These are phyloP conservation scores for Drosophila fungiperda DNA, from an alignment of 2,888 invertebrate genomes.

Conservation along the genomic window DNA sequence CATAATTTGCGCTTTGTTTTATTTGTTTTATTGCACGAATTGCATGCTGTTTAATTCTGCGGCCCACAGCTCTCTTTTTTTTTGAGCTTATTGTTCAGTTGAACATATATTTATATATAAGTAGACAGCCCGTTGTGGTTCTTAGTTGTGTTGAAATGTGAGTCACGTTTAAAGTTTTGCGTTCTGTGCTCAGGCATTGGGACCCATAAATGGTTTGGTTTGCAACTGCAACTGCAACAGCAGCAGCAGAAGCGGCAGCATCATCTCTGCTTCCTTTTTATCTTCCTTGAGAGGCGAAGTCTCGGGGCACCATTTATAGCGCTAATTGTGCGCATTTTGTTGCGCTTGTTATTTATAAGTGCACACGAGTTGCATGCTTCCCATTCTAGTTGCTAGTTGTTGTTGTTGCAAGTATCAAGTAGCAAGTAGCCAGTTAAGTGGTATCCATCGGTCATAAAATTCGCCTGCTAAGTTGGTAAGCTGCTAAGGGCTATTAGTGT, in stretches of 20 bases:
- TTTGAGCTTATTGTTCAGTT: slow-evolving; percentile 33
- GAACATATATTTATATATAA: slow-evolving; percentile 2
- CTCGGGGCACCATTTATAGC: slow-evolving; percentile 69
- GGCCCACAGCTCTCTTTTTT: slow-evolving; percentile 11
- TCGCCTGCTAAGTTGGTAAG: slow-evolving; percentile 1
- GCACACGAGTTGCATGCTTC: slow-evolving; percentile 48
- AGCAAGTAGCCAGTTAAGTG: slow-evolving; percentile 16
- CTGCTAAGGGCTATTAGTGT: slow-evolving; percentile 52
- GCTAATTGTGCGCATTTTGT: slow-evolving; percentile 75
- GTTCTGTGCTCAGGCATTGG: slow-evolving; percentile 43
- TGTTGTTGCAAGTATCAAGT: slow-evolving; percentile 8
- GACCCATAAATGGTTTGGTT: slow-evolving; percentile 68
- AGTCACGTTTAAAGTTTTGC: slow-evolving; percentile 77
- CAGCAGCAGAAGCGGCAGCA: slow-evolving; percentile 2
- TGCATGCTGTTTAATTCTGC: slow-evolving; percentile 70
- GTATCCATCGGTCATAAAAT: slow-evolving; percentile 10
- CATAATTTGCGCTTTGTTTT: slow-evolving; percentile 77
- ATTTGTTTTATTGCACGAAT: slow-evolving; percentile 70
- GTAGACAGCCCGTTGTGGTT: slow-evolving; percentile 9
- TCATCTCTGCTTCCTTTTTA: slow-evolving; percentile 1
- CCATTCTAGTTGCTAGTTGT: slow-evolving; percentile 10
- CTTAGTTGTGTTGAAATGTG: slow-evolving; percentile 59
- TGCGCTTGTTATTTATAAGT: slow-evolving; percentile 74
- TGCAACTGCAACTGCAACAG: slow-evolving; percentile 16
- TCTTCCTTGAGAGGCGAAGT: slow-evolving; percentile 40